These are phyloP conservation scores for Drosophila colorata DNA, from an alignment of 2,888 invertebrate genomes.

Conservation along the genomic window DNA sequence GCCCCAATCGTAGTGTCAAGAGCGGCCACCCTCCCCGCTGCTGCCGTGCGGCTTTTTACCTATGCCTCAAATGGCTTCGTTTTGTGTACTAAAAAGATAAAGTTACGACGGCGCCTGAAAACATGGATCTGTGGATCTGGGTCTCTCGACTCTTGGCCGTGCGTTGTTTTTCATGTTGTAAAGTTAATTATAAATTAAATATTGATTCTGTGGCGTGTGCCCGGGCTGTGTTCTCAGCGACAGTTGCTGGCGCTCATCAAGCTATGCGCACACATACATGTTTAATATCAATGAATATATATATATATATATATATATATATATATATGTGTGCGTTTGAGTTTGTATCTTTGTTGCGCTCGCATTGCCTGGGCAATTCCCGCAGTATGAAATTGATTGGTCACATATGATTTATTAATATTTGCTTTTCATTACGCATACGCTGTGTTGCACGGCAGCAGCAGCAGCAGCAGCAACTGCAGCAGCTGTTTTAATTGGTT, in stretches of 20 bases:
- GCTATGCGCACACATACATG: too few relatives aligned
- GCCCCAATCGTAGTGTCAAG: slow-evolving; percentile 65
- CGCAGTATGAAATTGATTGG: slow-evolving; percentile 74
- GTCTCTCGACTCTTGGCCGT: slow-evolving; percentile 27
- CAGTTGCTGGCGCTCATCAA: slow-evolving; percentile 53
- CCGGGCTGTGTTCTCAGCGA: slow-evolving; percentile 17
- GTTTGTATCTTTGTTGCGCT: slow-evolving; percentile 8
- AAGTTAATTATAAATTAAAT: slow-evolving; percentile 85
- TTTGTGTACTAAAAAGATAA: slow-evolving; percentile 71
- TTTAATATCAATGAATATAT: too few relatives aligned
- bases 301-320: neutral
- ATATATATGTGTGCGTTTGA: neutral
- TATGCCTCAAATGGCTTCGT: slow-evolving; percentile 19
- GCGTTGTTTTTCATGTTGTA: slow-evolving; percentile 77
- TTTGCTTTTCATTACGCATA: slow-evolving; percentile 79
- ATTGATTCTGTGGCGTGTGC: slow-evolving; percentile 82
- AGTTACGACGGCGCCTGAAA: slow-evolving; percentile 34
- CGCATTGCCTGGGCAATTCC: slow-evolving; percentile 18
- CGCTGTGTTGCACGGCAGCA: slow-evolving; percentile 51
- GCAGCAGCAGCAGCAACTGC: slow-evolving; percentile 21
- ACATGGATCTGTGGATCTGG: slow-evolving; percentile 41
- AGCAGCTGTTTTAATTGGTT: slow-evolving; percentile 78
- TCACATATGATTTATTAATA: slow-evolving; percentile 79
- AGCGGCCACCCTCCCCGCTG: slow-evolving; percentile 26
- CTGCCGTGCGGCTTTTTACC: slow-evolving; percentile 24